Evolutionary conservation across 2,888 invertebrate genomes (phyloP), one percentile per base, ranked within the genome.

Genomic region (Notodonta dromedarius): DNA sequence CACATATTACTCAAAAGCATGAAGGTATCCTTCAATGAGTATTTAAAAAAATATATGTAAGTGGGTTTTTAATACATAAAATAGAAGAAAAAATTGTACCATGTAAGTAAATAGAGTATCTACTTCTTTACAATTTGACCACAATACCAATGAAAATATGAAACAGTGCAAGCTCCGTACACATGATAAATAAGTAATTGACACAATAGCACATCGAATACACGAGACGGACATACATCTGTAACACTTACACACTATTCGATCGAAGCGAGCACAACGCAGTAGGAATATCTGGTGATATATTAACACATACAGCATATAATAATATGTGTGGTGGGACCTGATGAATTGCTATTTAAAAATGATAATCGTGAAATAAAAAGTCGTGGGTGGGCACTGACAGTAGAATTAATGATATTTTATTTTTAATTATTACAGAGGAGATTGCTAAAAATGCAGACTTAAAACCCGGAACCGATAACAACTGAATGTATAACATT

Each of bases 261-360:
- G 68, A 75, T 78, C 76, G 75, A 78, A 82, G 79, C 78, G 82
- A 88, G 87, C 89, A 89, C 87, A 89, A 87, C 87, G 76, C 85
- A 69, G 71, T 87, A 89, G 87, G 88, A 88, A 87, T 88, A 83
- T 78, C 60, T 69, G 76, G 77, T 77, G 55, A 57, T 40, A 61
- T 70, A 61, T 50, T 13, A 13, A 35, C 6, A 35, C 5, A 13
- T 35, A 52, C 12, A 32, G 5, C 32, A 14, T 40, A n/a, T n/a
- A n/a, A n/a, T n/a, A 40, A 3, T 1, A 55, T 39, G 54, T 39
- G 8, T 32, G 6, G 8, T 55, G 55, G 55, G 16, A 40, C 39
- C 8, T 55, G 55, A 16, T 42, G 13, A 51, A 2, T 2, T 24
- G 7, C 11, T 35, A 35, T 3, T 35, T 35, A 7, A 35, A 35